Evolutionary conservation across 2,113 vertebrate species (phyloP), one percentile per base, ranked within the genome.

Genomic region (Poecile atricapillus): DNA sequence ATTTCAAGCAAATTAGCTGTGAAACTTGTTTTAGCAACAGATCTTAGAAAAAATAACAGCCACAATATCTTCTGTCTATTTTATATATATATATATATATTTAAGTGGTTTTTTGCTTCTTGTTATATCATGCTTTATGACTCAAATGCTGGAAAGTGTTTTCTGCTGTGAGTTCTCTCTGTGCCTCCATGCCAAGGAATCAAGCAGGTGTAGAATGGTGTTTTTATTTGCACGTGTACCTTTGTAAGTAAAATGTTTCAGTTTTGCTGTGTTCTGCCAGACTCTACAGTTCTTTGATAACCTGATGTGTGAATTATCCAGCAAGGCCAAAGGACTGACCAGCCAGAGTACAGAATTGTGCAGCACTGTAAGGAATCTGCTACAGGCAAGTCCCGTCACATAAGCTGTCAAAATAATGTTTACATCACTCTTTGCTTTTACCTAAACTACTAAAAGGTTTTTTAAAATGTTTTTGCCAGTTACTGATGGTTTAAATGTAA

Each of bases 291-390:
- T 99, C 92, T 99, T 99, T 97, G 97, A 98, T 97, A 97, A 96
- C 65, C 97, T 99, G 97, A 97, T 99, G 91, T 97, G 93, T 95
- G 98, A 99, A 92, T 97, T 99, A 80, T 97, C 96, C 74, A 97
- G 89, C 13, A 98, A 99, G 93, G 98, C 98, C 35, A 98, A 97
- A 89, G 98, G 94, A 50, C 95, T 99, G 65, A 99, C 98, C 70
- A 98, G 98, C 96, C 98, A 99, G 96, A 99, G 98, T 87, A 97
- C 96, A 47, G 98, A 99, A 89, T 71, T 99, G 25, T 97, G 98
- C 91, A 83, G 94, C 37, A 97, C 97, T 35, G 79, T 99, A 15
- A 98, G 98, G 94, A 98, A 97, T 74, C 97, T 98, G 95, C 94
- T 99, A 8, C 98, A 99, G 98, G 99, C 98, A 97, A 96, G 97